phyloP scores from a whole-genome alignment of 2,888 invertebrate species.

The Barypeithes pellucidus region DNA sequence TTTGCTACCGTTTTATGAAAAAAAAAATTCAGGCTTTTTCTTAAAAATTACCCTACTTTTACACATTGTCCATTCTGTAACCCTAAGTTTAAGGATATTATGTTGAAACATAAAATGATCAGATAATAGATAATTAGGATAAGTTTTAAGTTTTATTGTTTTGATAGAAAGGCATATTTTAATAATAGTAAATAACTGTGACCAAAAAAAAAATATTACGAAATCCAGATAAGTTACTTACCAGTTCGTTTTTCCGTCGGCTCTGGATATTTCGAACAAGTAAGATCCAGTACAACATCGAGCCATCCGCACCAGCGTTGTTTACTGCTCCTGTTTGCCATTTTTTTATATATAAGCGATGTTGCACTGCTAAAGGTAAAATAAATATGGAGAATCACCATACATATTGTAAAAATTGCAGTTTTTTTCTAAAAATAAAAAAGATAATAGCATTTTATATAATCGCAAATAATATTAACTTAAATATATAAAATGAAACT shows the following conservation, averaged over 20 bases:
- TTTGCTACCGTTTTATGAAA: too few relatives aligned
- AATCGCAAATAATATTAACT: too few relatives aligned
- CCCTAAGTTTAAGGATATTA: too few relatives aligned
- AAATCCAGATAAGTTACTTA: background rate
- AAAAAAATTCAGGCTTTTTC: too few relatives aligned
- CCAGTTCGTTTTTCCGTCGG: slow-evolving; percentile 5
- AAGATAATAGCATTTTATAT: too few relatives aligned
- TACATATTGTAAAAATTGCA: background rate
- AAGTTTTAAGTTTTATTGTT: background rate
- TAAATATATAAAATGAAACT: too few relatives aligned
- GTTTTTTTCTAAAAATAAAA: background rate
- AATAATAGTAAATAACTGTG: too few relatives aligned
- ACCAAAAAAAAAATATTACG: background rate
- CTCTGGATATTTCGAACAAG: background rate
- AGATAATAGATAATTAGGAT: too few relatives aligned
- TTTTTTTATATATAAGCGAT: background rate
- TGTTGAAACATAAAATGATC: too few relatives aligned
- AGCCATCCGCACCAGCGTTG: background rate
- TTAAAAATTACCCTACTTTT: too few relatives aligned
- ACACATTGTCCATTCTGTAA: too few relatives aligned
- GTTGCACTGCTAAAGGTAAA: background rate
- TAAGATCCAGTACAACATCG: background rate
- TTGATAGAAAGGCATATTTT: too few relatives aligned
- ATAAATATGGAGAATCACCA: background rate
- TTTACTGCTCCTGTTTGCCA: background rate